Conservation (phyloP, 2,113 vertebrate species). For the Pseudolaguvia tuberculata region DNA sequence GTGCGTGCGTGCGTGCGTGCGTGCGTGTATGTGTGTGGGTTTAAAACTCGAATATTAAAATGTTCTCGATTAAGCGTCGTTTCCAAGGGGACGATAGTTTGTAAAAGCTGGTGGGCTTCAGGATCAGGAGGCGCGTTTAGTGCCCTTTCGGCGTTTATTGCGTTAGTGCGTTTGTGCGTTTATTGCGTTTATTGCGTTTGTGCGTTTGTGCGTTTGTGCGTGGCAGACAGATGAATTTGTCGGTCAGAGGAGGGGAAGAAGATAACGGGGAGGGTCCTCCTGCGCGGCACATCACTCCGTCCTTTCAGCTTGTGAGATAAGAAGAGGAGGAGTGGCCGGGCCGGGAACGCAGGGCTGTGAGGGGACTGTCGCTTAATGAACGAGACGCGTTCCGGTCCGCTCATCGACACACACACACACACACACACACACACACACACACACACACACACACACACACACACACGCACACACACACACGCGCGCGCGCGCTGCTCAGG, state of each 20-base stretch:
- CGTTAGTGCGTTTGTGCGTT: not conserved
- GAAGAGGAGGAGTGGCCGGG: slow-evolving; percentile 76
- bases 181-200: not conserved
- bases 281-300: slow-evolving; percentile 65
- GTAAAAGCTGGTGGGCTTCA: slow-evolving; percentile 3
- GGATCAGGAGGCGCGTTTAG: not conserved
- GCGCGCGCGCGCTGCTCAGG: no score
- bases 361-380: slow-evolving; percentile 70
- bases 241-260: slow-evolving; percentile 55
- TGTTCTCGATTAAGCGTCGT: slow-evolving; percentile 41
- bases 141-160: not conserved
- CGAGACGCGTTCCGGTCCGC: slow-evolving; percentile 53
- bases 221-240: slow-evolving; percentile 66
- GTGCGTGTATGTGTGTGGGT: not conserved
- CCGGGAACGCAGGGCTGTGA: slow-evolving; percentile 65
- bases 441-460: not conserved
- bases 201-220: not conserved
- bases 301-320: slow-evolving; percentile 77
- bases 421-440: not conserved
- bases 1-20: slow-evolving; percentile 14
- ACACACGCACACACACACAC: no score
- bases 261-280: slow-evolving; percentile 71
- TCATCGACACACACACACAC: slow-evolving; percentile 62
- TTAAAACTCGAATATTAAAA: slow-evolving; percentile 25
- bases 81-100: slow-evolving; percentile 49